Evolutionary conservation across 1,140 invertebrate species (phyloP).

Genomic region (Sweltsa coloradensis): DNA sequence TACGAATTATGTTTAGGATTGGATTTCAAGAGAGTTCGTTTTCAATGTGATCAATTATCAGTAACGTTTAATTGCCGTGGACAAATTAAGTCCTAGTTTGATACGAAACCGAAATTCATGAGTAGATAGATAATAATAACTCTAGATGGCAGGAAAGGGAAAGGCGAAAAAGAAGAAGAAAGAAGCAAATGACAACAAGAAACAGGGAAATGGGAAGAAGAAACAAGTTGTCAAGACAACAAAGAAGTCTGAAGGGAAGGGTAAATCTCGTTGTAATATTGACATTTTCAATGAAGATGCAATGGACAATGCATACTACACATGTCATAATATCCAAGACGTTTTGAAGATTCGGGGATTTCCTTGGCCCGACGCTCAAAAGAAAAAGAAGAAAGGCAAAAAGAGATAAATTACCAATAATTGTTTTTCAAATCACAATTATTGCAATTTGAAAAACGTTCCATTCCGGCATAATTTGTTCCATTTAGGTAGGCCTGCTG

Average conservation of each 20-base stretch:
- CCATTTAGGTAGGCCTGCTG: too few relatives aligned
- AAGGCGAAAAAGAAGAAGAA: conserved; percentile 41
- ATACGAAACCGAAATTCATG: too few relatives aligned
- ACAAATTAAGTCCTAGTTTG: too few relatives aligned
- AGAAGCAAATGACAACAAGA: conserved; percentile 29
- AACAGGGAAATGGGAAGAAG: conserved; percentile 31
- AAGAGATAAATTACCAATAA: conserved; percentile 19
- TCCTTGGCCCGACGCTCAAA: conserved; percentile 67
- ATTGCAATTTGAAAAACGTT: too few relatives aligned
- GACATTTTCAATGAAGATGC: conserved; percentile 76
- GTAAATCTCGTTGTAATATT: conserved; percentile 43
- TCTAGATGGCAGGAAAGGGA: conserved; percentile 28
- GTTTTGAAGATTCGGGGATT: conserved; percentile 62
- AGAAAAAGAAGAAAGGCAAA: conserved; percentile 61
- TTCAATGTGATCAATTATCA: too few relatives aligned
- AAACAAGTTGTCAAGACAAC: conserved; percentile 34
- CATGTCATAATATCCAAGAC: conserved; percentile 79
- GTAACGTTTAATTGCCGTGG: too few relatives aligned
- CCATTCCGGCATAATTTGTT: too few relatives aligned
- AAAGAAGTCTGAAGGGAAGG: conserved; percentile 43
- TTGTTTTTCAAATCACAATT: too few relatives aligned
- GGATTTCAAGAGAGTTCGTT: too few relatives aligned
- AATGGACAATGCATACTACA: conserved; percentile 79
- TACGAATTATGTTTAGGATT: too few relatives aligned
- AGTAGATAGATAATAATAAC: too few relatives aligned